phyloP scores from a whole-genome alignment of 2,113 vertebrate species.

The Chrysochloris asiatica region DNA sequence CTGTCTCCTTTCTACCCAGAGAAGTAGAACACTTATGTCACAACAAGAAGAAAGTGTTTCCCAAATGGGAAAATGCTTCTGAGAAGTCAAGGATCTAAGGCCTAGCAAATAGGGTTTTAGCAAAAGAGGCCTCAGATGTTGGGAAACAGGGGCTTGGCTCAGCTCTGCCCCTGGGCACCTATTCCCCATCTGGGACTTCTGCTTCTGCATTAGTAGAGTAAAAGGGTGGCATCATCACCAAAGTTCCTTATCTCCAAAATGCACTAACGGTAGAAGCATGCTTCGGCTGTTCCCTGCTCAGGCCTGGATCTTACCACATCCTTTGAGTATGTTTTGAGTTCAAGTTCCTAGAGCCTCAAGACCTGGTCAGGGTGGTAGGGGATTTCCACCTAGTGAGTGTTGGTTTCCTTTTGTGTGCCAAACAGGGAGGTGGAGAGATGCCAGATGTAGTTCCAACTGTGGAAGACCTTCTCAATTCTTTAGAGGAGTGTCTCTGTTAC shows the following conservation, averaged over 20 bases:
- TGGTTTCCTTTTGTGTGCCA: not conserved
- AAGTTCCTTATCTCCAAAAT: not conserved
- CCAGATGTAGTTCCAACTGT: not conserved
- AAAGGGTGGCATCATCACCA: not conserved
- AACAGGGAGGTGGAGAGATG: not conserved
- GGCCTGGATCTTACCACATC: too few species aligned
- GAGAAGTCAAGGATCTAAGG: not conserved
- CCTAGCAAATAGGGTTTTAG: not conserved
- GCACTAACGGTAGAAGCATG: fast-evolving
- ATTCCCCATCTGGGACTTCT: not conserved
- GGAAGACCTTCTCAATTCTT: not conserved
- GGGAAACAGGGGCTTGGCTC: not conserved
- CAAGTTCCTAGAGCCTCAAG: not conserved
- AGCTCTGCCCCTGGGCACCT: not conserved
- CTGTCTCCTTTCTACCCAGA: too few species aligned
- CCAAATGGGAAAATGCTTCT: not conserved
- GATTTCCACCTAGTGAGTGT: too few species aligned
- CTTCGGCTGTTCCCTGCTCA: not conserved
- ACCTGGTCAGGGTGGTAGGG: too few species aligned
- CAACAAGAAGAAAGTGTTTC: not conserved
- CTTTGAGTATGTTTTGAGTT: not conserved
- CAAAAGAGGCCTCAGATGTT: not conserved
- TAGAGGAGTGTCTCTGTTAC: not conserved
- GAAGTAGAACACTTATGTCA: not conserved
- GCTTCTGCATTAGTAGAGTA: not conserved